phyloP scores from a whole-genome alignment of 2,888 invertebrate species.

The Spisula subtruncata region DNA sequence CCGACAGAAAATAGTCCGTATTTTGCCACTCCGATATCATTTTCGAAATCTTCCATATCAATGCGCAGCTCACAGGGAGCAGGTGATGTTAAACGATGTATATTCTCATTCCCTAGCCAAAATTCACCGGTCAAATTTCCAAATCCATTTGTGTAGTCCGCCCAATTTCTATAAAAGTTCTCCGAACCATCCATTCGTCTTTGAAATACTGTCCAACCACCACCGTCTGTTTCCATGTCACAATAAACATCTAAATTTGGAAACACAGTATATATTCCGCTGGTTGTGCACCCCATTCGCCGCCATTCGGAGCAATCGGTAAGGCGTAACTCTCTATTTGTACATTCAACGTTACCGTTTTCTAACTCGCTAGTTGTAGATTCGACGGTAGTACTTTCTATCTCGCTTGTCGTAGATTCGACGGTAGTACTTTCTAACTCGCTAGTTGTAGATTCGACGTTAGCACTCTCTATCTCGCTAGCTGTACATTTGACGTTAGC shows the following conservation, averaged over 20 bases:
- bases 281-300: neutral
- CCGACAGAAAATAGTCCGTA: constrained; percentile 48
- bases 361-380: too few species aligned
- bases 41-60: constrained; percentile 52
- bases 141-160: constrained; percentile 58
- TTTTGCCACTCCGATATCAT: constrained; percentile 35
- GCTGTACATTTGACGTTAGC: too few species aligned
- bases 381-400: too few species aligned
- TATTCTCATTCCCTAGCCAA: constrained; percentile 55
- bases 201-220: constrained; percentile 73
- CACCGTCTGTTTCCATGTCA: constrained; percentile 66
- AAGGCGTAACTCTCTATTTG: neutral
- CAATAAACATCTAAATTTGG: constrained; percentile 62
- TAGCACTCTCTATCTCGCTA: too few species aligned
- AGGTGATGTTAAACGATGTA: constrained; percentile 29
- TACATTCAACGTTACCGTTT: neutral
- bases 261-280: constrained; percentile 61
- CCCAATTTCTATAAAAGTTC: constrained; percentile 54
- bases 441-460: too few species aligned
- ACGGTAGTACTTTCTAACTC: too few species aligned
- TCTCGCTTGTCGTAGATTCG: too few species aligned
- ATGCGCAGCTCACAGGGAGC: constrained; percentile 45
- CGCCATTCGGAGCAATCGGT: neutral
- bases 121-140: constrained; percentile 48
- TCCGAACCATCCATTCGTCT: constrained; percentile 54